These are phyloP conservation scores for Leptinotarsa undecemlineata DNA, from an alignment of 1,140 invertebrate genomes.

Conservation along the genomic window DNA sequence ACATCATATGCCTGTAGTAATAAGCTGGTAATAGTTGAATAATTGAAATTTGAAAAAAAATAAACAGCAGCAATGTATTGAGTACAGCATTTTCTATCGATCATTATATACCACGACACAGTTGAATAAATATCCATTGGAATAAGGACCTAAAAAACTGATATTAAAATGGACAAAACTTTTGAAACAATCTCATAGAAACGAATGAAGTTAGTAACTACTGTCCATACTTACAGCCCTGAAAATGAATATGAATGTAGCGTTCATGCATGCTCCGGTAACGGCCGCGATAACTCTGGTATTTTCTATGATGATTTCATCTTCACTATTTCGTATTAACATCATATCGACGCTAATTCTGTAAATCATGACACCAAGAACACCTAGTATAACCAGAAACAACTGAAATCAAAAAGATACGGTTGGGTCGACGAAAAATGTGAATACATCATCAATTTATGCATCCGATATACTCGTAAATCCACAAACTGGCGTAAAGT, in stretches of 20 bases:
- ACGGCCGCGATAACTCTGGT: constrained; percentile 74
- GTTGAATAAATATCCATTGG: too few species aligned
- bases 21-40: not conserved
- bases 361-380: constrained; percentile 38
- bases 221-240: constrained; percentile 67
- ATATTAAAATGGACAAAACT: too few species aligned
- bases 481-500: too few species aligned
- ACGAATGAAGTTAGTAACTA: not conserved
- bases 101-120: too few species aligned
- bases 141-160: too few species aligned
- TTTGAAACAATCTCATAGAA: too few species aligned
- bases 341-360: constrained; percentile 28
- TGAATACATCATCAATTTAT: too few species aligned
- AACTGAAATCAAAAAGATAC: constrained; percentile 29
- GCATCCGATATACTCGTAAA: too few species aligned
- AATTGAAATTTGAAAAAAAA: too few species aligned
- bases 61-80: too few species aligned
- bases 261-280: constrained; percentile 81
- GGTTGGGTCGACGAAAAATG: too few species aligned
- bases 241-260: constrained; percentile 80
- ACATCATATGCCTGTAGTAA: not conserved
- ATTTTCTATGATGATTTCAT: constrained; percentile 52
- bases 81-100: too few species aligned
- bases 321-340: not conserved
- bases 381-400: constrained; percentile 30